Evolutionary conservation across 2,888 invertebrate species (phyloP).

Genomic region (Mythimna lalbum): DNA sequence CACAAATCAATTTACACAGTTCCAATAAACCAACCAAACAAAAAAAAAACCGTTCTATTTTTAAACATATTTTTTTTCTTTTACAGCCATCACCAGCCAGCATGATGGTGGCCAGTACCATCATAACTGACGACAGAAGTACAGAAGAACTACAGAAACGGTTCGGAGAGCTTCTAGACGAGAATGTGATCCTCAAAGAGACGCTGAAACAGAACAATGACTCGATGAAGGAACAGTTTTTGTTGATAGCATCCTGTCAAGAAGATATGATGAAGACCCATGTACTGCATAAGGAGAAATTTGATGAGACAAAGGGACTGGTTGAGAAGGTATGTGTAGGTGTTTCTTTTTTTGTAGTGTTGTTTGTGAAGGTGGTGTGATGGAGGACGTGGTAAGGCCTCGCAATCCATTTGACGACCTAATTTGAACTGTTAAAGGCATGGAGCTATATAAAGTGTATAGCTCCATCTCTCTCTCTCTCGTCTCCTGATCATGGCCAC

Average conservation of each 20-base stretch:
- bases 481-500: no score
- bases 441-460: no score
- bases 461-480: no score
- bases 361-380: no score
- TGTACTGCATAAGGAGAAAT: slow-evolving; percentile 92
- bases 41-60: not conserved
- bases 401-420: no score
- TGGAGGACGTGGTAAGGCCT: no score
- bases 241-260: slow-evolving; percentile 91
- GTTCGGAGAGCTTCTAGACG: slow-evolving; percentile 89
- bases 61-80: not conserved
- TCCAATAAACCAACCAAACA: not conserved
- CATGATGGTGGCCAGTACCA: slow-evolving; percentile 86
- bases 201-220: slow-evolving; percentile 92
- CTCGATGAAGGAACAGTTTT: slow-evolving; percentile 92
- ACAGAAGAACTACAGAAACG: slow-evolving; percentile 88
- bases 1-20: no score
- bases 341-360: no score
- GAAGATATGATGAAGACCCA: slow-evolving; percentile 92
- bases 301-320: slow-evolving; percentile 91
- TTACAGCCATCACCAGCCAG: slow-evolving; percentile 85
- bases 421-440: no score
- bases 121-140: slow-evolving; percentile 82
- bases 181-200: slow-evolving; percentile 91
- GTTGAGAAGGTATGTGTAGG: slow-evolving; percentile 85